Base-by-base conservation (phyloP, 2,797 vertebrate genomes). In the Micromesistius poutassou region DNA sequence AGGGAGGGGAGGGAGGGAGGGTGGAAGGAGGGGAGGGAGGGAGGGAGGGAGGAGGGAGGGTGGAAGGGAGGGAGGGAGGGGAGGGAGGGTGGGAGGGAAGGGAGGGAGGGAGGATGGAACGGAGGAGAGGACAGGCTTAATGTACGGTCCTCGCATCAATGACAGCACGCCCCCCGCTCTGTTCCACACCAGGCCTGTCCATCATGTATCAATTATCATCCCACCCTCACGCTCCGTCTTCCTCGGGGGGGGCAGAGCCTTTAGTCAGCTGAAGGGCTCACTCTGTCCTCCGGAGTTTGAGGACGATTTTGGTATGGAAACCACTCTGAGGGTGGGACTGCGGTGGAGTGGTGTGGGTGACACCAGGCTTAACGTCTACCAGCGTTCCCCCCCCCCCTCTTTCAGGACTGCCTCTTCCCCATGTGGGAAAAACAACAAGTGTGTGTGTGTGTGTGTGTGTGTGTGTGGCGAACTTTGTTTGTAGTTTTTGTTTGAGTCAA, bases 51-150 rank as follows among this genome's bases (percentile, higher is more conserved):
- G n/a, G n/a, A n/a, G 46, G 42, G 42, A 46, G 42, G 88, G 38
- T 4, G 12, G 42, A 14, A 13, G 42, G 42, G 12, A 16, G 42
- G 42, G 12, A 3, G 46, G 86, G 80, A 87, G 91, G 88, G 83
- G 78, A 83, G 85, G 87, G 85, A 86, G 86, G 87, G 85, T 86
- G 88, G 78, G 83, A 8, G 22, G 5, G 22, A 7, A 92, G 14
- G 46, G 46, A 22, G 16, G 16, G 78, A 84, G 85, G 87, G 85
- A 87, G 86, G 87, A 84, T 86, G 87, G 80, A 83, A 25, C 22
- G n/a, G 55, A 25, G 22, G 89, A 92, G 92, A 88, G 86, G 89
- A 90, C 90, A 91, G 85, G 83, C 87, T 91, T 89, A 92, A 91
- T 91, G 86, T 90, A 89, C 80, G 84, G 83, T 77, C 81, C 80